A percentile compares a stretch with the other conserved stretches of the same genome.
Conservation (phyloP, 2,113 vertebrate genomes). For the Bothrops jararaca region DNA sequence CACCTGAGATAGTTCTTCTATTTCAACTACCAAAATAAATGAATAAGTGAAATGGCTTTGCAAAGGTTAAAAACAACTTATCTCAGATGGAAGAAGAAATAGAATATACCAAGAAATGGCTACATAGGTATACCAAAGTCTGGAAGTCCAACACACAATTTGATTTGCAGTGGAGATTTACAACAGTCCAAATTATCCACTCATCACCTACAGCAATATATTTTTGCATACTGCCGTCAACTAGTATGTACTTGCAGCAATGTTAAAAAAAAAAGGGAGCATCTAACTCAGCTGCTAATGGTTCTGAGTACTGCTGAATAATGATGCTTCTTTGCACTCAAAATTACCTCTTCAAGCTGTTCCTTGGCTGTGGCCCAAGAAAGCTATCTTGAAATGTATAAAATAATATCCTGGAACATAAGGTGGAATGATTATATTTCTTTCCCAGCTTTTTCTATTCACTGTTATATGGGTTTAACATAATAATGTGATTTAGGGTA, state of each 20-base stretch:
- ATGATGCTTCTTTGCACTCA: conserved; percentile 21
- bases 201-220: conserved; percentile 30
- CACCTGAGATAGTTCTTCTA: not conserved
- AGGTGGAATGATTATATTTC: conserved; percentile 14
- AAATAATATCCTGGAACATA: not conserved
- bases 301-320: conserved; percentile 36
- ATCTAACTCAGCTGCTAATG: conserved; percentile 32
- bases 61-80: conserved; percentile 38
- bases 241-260: conserved; percentile 36
- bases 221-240: conserved; percentile 40
- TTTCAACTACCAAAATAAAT: conserved; percentile 31
- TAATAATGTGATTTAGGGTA: not conserved
- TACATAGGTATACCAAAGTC: conserved; percentile 42
- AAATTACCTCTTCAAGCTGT: not conserved
- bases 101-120: conserved; percentile 18
- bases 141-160: conserved; percentile 34
- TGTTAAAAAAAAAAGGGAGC: conserved; percentile 20
- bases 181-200: conserved; percentile 27
- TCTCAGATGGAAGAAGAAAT: conserved; percentile 1
- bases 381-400: conserved; percentile 19
- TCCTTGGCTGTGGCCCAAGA: conserved; percentile 3
- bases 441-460: conserved; percentile 2
- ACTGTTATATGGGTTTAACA: not conserved
- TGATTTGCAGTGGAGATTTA: conserved; percentile 47
- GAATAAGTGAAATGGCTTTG: not conserved